phyloP scores from a whole-genome alignment of 2,888 invertebrate species.

The Phengaris alcon region DNA sequence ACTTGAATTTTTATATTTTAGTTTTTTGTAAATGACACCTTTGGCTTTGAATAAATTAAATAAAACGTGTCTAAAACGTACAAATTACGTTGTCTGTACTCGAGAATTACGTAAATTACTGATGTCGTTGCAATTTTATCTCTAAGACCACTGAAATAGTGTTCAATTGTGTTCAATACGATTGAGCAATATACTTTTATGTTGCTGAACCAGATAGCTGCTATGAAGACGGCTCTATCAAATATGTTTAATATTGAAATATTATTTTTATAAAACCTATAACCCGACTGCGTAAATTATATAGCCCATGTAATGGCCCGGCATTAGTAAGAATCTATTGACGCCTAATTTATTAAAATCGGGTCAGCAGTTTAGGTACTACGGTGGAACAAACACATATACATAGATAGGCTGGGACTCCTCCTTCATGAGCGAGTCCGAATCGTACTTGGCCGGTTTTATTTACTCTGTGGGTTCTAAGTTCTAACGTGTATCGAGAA shows the following conservation, averaged over 20 bases:
- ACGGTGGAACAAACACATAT: no score
- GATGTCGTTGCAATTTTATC: not conserved
- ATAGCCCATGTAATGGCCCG: no score
- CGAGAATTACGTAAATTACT: not conserved
- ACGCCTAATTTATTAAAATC: not conserved
- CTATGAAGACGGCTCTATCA: not conserved
- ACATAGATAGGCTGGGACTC: no score
- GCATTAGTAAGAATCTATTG: no score
- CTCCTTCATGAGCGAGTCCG: no score
- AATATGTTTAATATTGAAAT: not conserved
- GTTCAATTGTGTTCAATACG: not conserved
- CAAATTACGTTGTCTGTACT: constrained; percentile 9
- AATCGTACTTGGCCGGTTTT: no score
- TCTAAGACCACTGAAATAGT: not conserved
- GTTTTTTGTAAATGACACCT: not conserved
- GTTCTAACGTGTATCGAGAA: no score
- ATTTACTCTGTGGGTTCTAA: no score
- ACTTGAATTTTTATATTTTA: not conserved
- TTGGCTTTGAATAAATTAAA: not conserved
- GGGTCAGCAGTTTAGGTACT: not conserved
- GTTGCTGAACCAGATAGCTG: constrained; percentile 1
- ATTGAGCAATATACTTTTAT: not conserved
- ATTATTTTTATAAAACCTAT: no score
- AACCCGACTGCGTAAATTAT: not conserved
- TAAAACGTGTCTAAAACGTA: constrained; percentile 13